Evolutionary conservation across 1,140 invertebrate species (phyloP).

Genomic region (Drosophila athabasca): DNA sequence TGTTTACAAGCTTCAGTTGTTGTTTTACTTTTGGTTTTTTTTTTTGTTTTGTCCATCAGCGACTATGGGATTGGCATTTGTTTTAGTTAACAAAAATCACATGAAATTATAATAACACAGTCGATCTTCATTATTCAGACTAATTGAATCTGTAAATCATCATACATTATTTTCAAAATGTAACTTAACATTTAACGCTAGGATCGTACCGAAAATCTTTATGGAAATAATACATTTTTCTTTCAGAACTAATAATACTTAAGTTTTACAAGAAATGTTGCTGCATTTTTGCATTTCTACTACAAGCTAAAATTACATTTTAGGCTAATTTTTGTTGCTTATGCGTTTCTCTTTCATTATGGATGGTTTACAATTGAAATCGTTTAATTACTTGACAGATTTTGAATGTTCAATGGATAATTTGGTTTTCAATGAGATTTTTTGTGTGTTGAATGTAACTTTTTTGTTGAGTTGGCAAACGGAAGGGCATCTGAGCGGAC

Average conservation of each 20-base stretch:
- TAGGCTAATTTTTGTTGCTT: conserved; percentile 46
- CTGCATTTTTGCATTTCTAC: background rate
- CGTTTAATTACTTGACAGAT: conserved; percentile 45
- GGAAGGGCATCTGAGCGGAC: conserved; percentile 57
- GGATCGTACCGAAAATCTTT: conserved; percentile 40
- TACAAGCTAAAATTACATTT: conserved; percentile 51
- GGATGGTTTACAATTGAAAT: conserved; percentile 62
- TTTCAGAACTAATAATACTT: too few species aligned
- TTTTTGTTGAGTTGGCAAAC: conserved; percentile 64
- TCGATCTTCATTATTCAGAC: conserved; percentile 38
- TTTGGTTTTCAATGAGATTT: conserved; percentile 23
- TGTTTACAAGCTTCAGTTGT: too few species aligned
- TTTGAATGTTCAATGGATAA: conserved; percentile 1
- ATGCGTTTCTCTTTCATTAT: conserved; percentile 19
- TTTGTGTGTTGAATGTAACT: conserved; percentile 34
- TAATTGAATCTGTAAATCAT: conserved; percentile 54
- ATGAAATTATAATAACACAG: conserved; percentile 62
- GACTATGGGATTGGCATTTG: conserved; percentile 14
- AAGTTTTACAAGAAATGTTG: too few species aligned
- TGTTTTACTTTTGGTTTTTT: too few species aligned
- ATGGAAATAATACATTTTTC: background rate
- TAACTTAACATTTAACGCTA: conserved; percentile 25
- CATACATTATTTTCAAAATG: too few species aligned
- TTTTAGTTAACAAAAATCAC: conserved; percentile 66
- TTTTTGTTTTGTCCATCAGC: too few species aligned